Base-by-base conservation (phyloP, 2,113 vertebrate genomes). In the Saimiri boliviensis region DNA sequence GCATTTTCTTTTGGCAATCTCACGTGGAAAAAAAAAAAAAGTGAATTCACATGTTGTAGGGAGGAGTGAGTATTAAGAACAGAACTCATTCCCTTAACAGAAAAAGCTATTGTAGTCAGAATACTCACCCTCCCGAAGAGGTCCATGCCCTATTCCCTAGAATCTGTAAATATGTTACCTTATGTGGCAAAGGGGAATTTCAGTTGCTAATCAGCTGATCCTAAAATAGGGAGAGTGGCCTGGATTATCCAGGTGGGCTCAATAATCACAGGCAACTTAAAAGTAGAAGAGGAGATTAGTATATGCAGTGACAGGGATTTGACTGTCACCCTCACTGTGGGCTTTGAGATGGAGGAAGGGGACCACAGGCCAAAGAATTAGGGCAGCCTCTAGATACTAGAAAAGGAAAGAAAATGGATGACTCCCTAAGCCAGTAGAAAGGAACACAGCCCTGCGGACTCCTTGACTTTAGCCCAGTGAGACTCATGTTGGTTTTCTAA, bases 21-120 rank as follows among this genome's bases (percentile, higher is more conserved):
- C 87, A 45, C 23, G 7, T 27, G 47, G 60, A 85, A 45, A 73
- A 60, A 88, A 73, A 60, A 88, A 95, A 85, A 88, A 96, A 85
- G n/a, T 96, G 68, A 97, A 93, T 89, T 54, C 86, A 83, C 49
- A 86, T 91, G 85, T 92, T 91, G 37, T 66, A 73, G 58, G 17
- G 40, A 80, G 82, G 89, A 30, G 42, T 92, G 80, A 86, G 70
- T 82, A 80, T 82, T 91, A 63, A 95, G 52, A 86, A 68, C 76
- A 96, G 90, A 97, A 77, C 68, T 16, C 76, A 9, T 84, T 71
- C 27, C 25, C 17, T 93, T 63, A 71, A 66, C 66, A 66, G 73
- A 81, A 82, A 82, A 93, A 82, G 23, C 56, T 84, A 10, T 37
- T 58, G 25, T 54, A 93, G 89, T 49, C 91, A 95, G 83, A 54